Conservation (phyloP, 2,113 vertebrate species). For the Rhodinocichla rosea region DNA sequence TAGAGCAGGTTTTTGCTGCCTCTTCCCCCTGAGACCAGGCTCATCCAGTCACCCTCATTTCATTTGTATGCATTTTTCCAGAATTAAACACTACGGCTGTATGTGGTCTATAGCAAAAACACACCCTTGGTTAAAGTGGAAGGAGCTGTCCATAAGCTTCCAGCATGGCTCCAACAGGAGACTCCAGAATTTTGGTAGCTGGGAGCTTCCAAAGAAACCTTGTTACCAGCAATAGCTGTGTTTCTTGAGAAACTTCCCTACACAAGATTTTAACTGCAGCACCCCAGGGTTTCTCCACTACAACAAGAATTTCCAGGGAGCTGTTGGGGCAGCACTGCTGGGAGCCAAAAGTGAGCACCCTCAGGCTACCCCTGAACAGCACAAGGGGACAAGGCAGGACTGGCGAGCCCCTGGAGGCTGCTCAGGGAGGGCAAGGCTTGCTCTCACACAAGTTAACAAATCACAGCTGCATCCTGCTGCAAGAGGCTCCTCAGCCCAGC, state of each 20-base stretch:
- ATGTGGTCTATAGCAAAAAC: background rate
- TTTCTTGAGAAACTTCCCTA: background rate
- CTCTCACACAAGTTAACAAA: background rate
- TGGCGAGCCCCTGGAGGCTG: background rate
- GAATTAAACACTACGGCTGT: accelerated
- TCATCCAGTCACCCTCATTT: background rate
- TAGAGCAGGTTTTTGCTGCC: background rate
- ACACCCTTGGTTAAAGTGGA: accelerated
- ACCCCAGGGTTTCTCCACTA: background rate
- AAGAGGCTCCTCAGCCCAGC: background rate
- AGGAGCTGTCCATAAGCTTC: background rate
- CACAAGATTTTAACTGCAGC: accelerated
- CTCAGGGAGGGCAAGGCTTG: background rate
- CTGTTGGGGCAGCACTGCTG: background rate
- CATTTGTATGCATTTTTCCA: background rate
- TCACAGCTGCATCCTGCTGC: background rate
- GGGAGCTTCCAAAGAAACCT: background rate
- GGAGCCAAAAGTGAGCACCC: background rate
- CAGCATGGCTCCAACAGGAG: accelerated
- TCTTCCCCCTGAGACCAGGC: accelerated
- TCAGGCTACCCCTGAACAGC: background rate
- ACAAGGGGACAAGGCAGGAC: background rate
- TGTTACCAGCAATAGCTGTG: background rate
- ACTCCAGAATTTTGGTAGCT: background rate
- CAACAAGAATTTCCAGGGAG: background rate